Evolutionary conservation across 2,888 invertebrate genomes (phyloP), one percentile per base, ranked within the genome.

Genomic region (Exocentrus adspersus): DNA sequence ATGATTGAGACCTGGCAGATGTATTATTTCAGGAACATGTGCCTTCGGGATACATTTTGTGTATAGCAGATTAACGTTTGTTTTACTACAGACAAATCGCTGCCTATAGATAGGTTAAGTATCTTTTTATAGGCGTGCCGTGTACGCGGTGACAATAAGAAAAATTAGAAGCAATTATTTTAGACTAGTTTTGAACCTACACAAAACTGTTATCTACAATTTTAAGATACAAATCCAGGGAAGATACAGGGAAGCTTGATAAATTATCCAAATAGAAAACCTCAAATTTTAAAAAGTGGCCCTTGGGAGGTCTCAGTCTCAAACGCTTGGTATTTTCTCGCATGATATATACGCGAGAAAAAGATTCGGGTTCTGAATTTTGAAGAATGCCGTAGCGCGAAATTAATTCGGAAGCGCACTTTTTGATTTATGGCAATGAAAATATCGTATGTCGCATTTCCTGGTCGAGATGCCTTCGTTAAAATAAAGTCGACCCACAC

Each of bases 11-110:
- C 73, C 77, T 77, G 80, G 78, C 81, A 81, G 81, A 81, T 81
- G 81, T 81, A 81, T 80, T 81, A 81, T 82, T 79, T 82, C 78
- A 80, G 72, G 78, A 78, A 79, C 80, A 81, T 81, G 80, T 80
- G 80, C 78, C 78, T 70, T 71, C 60, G 67, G 28, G 61, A 54
- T 64, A 54, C 64, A 54, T 53, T 60, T 59, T 56, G 42, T 45
- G 17, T 43, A 37, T 43, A 20, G 50, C 43, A 51, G 51, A 64
- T 59, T 63, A 53, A 41, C 42, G 50, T 43, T 54, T 64, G 59
- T 64, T 64, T 64, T 43, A 54, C 59, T 54, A 53, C 48, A 53
- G 62, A 58, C 62, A 62, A 61, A 61, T 61, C 28, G 42, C 24
- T 42, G 30, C 10, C 10, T 19, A n/a, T n/a, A 32, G 48, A 45